Percentiles rank a stretch among this genome's conserved stretches.
Evolutionary conservation across 2,113 vertebrate genomes (phyloP).

Genomic region (Pachycephala philippinensis): DNA sequence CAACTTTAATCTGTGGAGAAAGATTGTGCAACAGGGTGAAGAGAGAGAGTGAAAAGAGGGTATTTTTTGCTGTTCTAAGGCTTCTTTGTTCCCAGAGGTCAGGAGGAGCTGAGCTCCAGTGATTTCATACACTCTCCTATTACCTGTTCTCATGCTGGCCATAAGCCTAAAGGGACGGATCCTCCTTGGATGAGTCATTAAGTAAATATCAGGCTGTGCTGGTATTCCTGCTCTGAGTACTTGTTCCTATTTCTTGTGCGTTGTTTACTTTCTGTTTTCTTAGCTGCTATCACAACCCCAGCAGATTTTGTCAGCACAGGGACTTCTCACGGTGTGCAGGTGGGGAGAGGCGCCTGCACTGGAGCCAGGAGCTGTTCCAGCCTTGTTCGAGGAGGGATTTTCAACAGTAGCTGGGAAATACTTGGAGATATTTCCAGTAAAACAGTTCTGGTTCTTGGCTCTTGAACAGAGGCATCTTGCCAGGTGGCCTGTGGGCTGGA

Average conservation of each 20-base stretch:
- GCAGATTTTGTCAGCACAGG: neutral
- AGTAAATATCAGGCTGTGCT: neutral
- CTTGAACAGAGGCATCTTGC: neutral
- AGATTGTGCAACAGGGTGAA: neutral
- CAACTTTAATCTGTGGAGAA: neutral
- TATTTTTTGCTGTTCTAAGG: neutral
- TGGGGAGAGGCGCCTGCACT: neutral
- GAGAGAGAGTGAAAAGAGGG: neutral
- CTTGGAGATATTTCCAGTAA: conserved; percentile 31
- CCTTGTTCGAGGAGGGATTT: neutral
- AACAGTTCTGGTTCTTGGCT: conserved; percentile 2
- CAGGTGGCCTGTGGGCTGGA: conserved; percentile 6
- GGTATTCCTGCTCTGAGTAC: neutral
- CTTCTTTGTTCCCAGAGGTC: conserved; percentile 34
- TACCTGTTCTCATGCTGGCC: conserved; percentile 22
- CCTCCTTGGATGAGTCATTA: neutral
- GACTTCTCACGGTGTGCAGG: neutral
- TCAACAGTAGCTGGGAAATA: neutral
- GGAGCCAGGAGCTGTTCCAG: neutral
- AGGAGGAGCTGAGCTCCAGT: neutral
- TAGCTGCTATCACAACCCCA: neutral
- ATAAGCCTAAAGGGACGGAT: neutral
- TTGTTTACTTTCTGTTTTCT: neutral
- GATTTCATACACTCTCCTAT: neutral
- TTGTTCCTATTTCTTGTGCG: neutral